These are phyloP conservation scores for Dunckerocampus dactyliophorus DNA, from an alignment of 2,113 vertebrate species.

Conservation along the genomic window DNA sequence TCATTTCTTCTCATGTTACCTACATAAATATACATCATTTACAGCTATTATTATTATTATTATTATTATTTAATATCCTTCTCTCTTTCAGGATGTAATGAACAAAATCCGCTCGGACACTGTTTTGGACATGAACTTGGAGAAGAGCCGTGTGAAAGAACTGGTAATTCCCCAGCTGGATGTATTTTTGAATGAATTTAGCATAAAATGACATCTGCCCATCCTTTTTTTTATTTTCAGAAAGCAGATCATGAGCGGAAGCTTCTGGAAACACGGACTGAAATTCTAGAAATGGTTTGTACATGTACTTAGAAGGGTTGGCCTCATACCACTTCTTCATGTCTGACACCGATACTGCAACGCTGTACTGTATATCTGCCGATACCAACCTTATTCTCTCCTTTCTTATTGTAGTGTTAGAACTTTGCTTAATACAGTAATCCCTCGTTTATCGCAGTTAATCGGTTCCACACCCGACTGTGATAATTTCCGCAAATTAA, in stretches of 20 bases:
- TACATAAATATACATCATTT: background rate
- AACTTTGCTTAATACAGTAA: too few species aligned
- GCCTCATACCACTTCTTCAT: background rate
- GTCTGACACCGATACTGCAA: too few species aligned
- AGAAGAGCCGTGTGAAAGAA: constrained; percentile 90
- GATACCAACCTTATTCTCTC: too few species aligned
- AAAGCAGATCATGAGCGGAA: constrained; percentile 83
- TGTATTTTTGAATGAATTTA: background rate
- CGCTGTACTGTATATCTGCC: too few species aligned
- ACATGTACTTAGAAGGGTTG: background rate
- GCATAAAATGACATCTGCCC: background rate
- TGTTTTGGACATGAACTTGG: constrained; percentile 85
- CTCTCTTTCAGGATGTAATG: constrained; percentile 81
- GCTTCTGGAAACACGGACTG: constrained; percentile 82
- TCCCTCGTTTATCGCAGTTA: too few species aligned
- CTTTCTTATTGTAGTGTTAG: too few species aligned
- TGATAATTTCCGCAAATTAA: too few species aligned
- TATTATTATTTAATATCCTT: background rate
- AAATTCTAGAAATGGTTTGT: constrained; percentile 90
- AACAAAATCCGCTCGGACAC: constrained; percentile 83
- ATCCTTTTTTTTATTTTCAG: constrained; percentile 58
- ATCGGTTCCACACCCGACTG: too few species aligned
- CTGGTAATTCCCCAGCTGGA: constrained; percentile 74
- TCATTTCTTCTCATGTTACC: background rate
- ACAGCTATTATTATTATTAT: background rate